phyloP scores from a whole-genome alignment of 2,888 invertebrate genomes.

The Hydrotaea cyrtoneurina region DNA sequence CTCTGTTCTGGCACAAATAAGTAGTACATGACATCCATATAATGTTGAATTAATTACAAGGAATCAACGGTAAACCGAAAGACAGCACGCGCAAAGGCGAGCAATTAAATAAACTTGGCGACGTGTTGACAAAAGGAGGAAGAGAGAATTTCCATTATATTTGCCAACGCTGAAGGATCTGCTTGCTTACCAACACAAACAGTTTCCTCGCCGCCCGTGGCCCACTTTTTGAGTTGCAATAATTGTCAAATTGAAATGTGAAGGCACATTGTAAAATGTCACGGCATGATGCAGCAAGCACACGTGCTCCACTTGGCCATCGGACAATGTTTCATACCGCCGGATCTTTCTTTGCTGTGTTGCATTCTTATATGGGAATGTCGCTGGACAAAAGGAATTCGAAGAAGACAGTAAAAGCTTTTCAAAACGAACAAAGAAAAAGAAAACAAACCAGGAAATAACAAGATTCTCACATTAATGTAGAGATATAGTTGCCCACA shows the following conservation, averaged over 20 bases:
- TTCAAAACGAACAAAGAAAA: constrained; percentile 1
- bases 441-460: neutral
- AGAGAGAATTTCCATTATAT: constrained; percentile 20
- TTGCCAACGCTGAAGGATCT: constrained; percentile 20
- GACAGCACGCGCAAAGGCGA: constrained; percentile 17
- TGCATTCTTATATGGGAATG: neutral
- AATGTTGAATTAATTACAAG: constrained; percentile 15
- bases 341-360: neutral
- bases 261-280: neutral
- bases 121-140: neutral
- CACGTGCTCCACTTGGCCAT: neutral
- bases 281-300: neutral
- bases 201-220: neutral
- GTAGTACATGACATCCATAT: neutral
- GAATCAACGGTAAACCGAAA: neutral
- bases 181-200: constrained; percentile 13
- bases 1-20: neutral
- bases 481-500: neutral
- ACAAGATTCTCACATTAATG: neutral
- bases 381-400: neutral
- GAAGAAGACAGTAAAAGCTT: neutral
- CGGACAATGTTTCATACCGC: constrained; percentile 5
- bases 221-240: neutral
- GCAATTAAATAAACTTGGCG: constrained; percentile 35
- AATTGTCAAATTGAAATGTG: neutral